Base-by-base conservation (phyloP, 2,888 invertebrate species). In the Plagodis dolabraria region DNA sequence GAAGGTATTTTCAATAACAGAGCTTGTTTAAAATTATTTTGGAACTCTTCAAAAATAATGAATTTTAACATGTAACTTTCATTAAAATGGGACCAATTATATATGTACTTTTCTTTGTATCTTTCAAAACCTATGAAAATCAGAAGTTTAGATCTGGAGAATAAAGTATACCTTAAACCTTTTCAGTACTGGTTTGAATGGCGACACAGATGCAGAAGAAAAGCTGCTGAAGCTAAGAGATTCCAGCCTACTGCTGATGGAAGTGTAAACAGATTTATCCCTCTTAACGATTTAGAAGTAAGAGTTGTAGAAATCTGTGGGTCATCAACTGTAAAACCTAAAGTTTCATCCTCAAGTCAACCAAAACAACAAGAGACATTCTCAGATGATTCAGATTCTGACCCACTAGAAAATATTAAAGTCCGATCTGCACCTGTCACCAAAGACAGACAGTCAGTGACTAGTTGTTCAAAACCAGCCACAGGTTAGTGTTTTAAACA, bases 101-200 rank as follows among this genome's bases (percentile, higher is more conserved):
- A n/a, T n/a, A n/a, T n/a, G n/a, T n/a, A n/a, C n/a, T n/a, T n/a
- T n/a, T n/a, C n/a, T n/a, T n/a, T n/a, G n/a, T n/a, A n/a, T n/a
- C n/a, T n/a, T 22, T 22, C 22, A 22, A 22, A 22, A 22, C 22
- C 22, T 22, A 22, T 22, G 22, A 22, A 22, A 22, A 22, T 22
- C 22, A 2, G 4, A 4, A 22, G 22, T 22, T 22, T 2, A 22
- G 4, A 22, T 22, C 22, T 36, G 36, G 36, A 2, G 36, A 36
- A 36, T 8, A 36, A 36, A 42, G n/a, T 42, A 10, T n/a, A 10
- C 5, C 5, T 42, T 5, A n/a, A n/a, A 5, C 1, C 22, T 64
- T 80, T 83, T 57, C 79, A 91, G 91, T 90, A 90, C 64, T 90
- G 90, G 89, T 86, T 87, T 76, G 89, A 89, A 73, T 90, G 89